A percentile compares a stretch with the other conserved stretches of the same genome.
Evolutionary conservation across 2,888 invertebrate genomes (phyloP).

Genomic region (Plutella xylostella): DNA sequence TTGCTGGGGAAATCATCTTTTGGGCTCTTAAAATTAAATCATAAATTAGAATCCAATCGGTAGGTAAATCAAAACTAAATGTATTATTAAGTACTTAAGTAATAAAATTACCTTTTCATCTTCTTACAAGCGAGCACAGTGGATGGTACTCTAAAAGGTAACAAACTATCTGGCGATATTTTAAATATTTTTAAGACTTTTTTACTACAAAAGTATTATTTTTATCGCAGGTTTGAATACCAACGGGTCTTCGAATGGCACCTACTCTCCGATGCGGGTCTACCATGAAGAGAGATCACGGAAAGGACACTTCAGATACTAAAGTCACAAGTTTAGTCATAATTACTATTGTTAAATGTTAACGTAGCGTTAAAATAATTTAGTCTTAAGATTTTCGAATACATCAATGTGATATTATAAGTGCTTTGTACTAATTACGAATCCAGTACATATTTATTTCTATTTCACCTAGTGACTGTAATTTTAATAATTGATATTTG

Average conservation of each 20-base stretch:
- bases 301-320: constrained; percentile 87
- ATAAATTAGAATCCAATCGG: too few relatives aligned
- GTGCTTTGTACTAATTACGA: constrained; percentile 36
- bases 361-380: constrained; percentile 6
- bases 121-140: constrained; percentile 66
- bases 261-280: constrained; percentile 82
- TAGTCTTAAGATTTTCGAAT: constrained; percentile 18
- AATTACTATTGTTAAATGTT: constrained; percentile 2
- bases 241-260: constrained; percentile 73
- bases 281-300: constrained; percentile 85
- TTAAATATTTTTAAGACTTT: background rate
- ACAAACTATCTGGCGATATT: constrained; percentile 33
- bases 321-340: constrained; percentile 24
- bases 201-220: background rate
- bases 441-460: constrained; percentile 27
- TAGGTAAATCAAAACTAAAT: too few relatives aligned
- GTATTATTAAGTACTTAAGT: too few relatives aligned
- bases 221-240: constrained; percentile 70
- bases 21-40: too few relatives aligned
- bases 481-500: constrained; percentile 12
- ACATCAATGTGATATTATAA: constrained; percentile 50
- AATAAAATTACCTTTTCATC: too few relatives aligned
- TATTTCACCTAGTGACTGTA: constrained; percentile 18
- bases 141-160: constrained; percentile 58
- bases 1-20: too few relatives aligned